phyloP scores from a whole-genome alignment of 2,113 vertebrate species.

The Rhinolophus sinicus region DNA sequence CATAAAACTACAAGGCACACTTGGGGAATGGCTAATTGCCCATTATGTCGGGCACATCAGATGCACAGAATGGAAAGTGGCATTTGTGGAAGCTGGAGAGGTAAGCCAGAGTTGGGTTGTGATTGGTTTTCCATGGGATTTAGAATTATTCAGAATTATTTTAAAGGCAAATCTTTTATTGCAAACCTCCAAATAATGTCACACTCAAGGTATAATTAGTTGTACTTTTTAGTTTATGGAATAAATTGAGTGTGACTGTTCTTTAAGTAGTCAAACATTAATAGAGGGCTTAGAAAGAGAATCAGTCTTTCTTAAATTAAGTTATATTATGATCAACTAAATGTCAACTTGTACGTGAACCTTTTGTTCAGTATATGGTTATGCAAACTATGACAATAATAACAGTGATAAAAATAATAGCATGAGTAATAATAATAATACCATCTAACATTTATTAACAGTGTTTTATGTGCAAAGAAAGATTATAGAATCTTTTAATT shows the following conservation, averaged over 20 bases:
- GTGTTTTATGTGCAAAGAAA: not conserved
- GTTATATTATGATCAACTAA: not conserved
- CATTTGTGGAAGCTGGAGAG: not conserved
- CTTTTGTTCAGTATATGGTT: not conserved
- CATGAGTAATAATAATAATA: not conserved
- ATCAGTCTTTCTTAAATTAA: not conserved
- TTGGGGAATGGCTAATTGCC: not conserved
- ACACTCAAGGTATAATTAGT: not conserved
- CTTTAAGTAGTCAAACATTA: not conserved
- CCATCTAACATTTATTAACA: not conserved
- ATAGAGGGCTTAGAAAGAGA: constrained; percentile 24
- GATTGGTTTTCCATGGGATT: not conserved
- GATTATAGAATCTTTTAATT: not conserved
- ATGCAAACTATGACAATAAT: not conserved
- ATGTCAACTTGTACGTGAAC: not conserved
- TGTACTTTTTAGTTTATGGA: not conserved
- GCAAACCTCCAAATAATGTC: not conserved
- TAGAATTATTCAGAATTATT: not conserved
- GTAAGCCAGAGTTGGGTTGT: not conserved
- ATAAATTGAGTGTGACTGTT: not conserved
- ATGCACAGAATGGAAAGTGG: not conserved
- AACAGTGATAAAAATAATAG: constrained; percentile 14
- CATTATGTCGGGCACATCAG: not conserved
- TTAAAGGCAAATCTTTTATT: not conserved
- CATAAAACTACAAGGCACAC: not conserved